A percentile compares a stretch with the other conserved stretches of the same genome.
Conservation (phyloP, 1,140 invertebrate species). For the Hyles euphorbiae region DNA sequence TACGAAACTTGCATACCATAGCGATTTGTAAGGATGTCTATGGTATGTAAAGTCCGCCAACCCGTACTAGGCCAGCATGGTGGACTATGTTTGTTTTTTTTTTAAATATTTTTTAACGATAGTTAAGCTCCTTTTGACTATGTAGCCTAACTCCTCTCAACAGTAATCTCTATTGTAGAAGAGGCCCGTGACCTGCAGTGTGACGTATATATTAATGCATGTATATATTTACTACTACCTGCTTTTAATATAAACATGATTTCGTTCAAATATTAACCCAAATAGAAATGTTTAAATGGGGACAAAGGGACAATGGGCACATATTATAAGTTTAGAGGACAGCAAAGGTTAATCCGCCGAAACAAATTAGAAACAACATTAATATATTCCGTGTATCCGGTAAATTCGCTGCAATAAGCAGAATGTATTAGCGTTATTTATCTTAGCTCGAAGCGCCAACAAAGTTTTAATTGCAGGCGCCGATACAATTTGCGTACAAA, state of each 20-base stretch:
- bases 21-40: too few species aligned
- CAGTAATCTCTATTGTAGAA: too few species aligned
- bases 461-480: constrained; percentile 75
- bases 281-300: constrained; percentile 33
- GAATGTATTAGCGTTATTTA: constrained; percentile 75
- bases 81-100: too few species aligned
- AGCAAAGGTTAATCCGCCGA: constrained; percentile 59
- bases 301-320: constrained; percentile 46
- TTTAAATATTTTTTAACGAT: too few species aligned
- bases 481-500: constrained; percentile 75
- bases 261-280: neutral
- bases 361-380: constrained; percentile 74
- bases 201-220: neutral
- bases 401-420: constrained; percentile 70
- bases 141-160: too few species aligned
- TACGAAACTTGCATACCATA: too few species aligned
- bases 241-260: neutral
- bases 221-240: neutral
- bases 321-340: constrained; percentile 40
- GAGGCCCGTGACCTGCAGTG: too few species aligned
- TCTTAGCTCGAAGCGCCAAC: constrained; percentile 68
- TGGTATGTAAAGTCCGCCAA: too few species aligned
- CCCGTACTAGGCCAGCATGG: too few species aligned
- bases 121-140: too few species aligned
- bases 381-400: constrained; percentile 68